phyloP scores from a whole-genome alignment of 1,140 invertebrate genomes.

The Drosophila nigrodunni region DNA sequence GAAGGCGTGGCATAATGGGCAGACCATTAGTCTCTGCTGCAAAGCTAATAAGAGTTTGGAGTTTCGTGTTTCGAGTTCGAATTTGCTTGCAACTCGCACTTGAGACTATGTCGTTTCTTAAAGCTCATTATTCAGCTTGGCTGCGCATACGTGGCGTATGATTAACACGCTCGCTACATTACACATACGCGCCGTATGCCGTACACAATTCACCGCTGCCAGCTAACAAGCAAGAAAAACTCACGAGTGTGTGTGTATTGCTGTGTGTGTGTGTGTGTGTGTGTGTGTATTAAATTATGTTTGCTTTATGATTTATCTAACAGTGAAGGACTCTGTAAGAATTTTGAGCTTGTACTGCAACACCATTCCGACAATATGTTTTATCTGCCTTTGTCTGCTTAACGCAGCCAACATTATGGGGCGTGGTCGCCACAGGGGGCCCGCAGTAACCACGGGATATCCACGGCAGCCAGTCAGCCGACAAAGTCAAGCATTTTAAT shows the following conservation, averaged over 20 bases:
- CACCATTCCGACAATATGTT: constrained; percentile 49
- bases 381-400: constrained; percentile 59
- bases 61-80: background rate
- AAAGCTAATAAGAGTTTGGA: background rate
- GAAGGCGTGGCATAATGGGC: constrained; percentile 43
- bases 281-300: constrained; percentile 73
- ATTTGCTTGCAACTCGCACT: constrained; percentile 17
- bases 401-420: constrained; percentile 1
- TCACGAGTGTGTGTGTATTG: constrained; percentile 21
- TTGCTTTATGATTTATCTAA: constrained; percentile 74
- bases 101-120: background rate
- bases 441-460: constrained; percentile 27
- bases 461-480: constrained; percentile 19
- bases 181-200: constrained; percentile 59
- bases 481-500: constrained; percentile 48
- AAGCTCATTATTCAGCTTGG: constrained; percentile 62
- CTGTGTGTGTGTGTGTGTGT: constrained; percentile 13
- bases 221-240: constrained; percentile 18
- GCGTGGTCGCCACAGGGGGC: constrained; percentile 19
- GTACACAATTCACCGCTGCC: constrained; percentile 16
- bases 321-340: constrained; percentile 18
- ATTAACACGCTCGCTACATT: constrained; percentile 64
- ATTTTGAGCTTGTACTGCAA: constrained; percentile 17
- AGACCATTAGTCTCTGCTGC: constrained; percentile 22
- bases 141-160: constrained; percentile 61